phyloP scores from a whole-genome alignment of 37 sponge, comb jelly and placozoan genomes.

The Haliclona indistincta region DNA sequence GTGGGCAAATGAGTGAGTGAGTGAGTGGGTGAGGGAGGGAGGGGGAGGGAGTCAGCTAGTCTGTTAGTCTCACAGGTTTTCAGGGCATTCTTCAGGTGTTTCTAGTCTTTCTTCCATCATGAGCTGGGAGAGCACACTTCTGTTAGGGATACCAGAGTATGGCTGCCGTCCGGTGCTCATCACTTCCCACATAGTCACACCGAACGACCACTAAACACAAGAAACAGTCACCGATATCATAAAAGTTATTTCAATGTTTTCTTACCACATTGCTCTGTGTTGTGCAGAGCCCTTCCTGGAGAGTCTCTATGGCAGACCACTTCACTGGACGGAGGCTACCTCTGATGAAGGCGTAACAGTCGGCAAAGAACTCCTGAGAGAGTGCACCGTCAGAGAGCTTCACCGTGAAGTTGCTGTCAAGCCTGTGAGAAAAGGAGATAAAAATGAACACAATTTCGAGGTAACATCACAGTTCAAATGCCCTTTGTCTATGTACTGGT shows the following conservation, averaged over 20 bases:
- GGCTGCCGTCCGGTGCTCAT: slow-evolving; percentile 59
- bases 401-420: slow-evolving; percentile 64
- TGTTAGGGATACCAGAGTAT: slow-evolving; percentile 55
- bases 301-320: slow-evolving; percentile 81
- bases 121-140: slow-evolving; percentile 54
- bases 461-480: too few relatives aligned
- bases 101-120: slow-evolving; percentile 51
- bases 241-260: too few relatives aligned
- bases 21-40: too few relatives aligned
- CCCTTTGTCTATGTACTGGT: too few relatives aligned
- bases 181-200: slow-evolving; percentile 67
- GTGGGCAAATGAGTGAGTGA: too few relatives aligned
- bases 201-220: slow-evolving; percentile 87
- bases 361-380: slow-evolving; percentile 53
- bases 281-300: slow-evolving; percentile 69
- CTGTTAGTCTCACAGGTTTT: slow-evolving; percentile 56
- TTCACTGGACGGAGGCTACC: slow-evolving; percentile 71
- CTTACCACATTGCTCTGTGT: slow-evolving; percentile 78
- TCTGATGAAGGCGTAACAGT: slow-evolving; percentile 53
- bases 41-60: too few relatives aligned
- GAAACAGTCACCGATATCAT: too few relatives aligned
- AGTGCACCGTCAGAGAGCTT: slow-evolving; percentile 65
- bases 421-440: slow-evolving; percentile 30
- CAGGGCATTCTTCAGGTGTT: slow-evolving; percentile 48
- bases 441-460: too few relatives aligned